These are phyloP conservation scores for Halcyon badia DNA, from an alignment of 2,797 vertebrate genomes.

Conservation along the genomic window DNA sequence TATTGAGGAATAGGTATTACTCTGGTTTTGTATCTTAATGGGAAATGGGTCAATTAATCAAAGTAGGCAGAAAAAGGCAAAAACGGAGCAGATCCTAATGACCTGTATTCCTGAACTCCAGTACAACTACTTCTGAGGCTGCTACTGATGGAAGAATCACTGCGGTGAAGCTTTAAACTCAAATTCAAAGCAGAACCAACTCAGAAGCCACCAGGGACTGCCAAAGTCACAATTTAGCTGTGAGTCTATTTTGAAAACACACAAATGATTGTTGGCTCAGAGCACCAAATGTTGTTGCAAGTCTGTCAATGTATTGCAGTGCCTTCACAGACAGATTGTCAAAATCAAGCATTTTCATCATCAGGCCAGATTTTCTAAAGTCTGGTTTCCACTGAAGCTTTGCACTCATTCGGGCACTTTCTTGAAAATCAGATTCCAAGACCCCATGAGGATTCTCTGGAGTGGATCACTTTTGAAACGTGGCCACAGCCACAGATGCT, in stretches of 20 bases:
- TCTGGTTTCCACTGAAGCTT: not conserved
- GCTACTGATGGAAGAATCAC: not conserved
- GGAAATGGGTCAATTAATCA: not conserved
- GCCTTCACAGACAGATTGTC: not conserved
- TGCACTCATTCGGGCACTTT: not conserved
- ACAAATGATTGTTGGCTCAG: not conserved
- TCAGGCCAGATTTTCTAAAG: not conserved
- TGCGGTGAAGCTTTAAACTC: not conserved
- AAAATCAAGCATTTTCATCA: not conserved
- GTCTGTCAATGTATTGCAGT: not conserved
- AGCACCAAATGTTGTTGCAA: not conserved
- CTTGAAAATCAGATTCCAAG: not conserved
- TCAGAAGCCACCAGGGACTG: not conserved
- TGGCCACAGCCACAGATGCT: not conserved
- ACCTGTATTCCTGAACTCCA: not conserved
- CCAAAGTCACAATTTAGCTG: not conserved
- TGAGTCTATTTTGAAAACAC: not conserved
- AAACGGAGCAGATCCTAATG: too few relatives aligned
- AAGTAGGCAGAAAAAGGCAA: too few relatives aligned
- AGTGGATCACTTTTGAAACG: not conserved
- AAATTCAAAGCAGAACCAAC: not conserved
- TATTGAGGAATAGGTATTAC: not conserved
- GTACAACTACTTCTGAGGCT: not conserved
- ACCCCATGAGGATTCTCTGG: not conserved
- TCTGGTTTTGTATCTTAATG: not conserved